Evolutionary conservation across 30 jellyfish, hydroid and myxozoan genomes (phyloP).

Genomic region (Aurelia sp.): DNA sequence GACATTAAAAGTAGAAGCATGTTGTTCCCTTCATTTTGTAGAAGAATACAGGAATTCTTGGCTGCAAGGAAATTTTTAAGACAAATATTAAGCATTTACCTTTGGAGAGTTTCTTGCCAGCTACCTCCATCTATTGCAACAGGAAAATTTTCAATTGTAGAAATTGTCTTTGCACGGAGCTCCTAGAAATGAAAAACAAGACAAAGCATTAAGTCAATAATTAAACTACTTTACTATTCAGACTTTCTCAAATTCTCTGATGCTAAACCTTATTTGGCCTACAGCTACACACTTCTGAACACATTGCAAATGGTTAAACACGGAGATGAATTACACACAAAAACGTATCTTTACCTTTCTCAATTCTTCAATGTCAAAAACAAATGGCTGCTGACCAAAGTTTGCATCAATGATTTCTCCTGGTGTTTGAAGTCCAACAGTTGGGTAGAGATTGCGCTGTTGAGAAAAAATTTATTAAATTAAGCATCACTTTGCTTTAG

Average conservation of each 20-base stretch:
- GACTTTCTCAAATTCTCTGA: too few species aligned
- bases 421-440: conserved; percentile 87
- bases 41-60: too few species aligned
- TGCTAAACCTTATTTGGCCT: too few species aligned
- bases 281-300: too few species aligned
- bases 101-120: conserved; percentile 91
- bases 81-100: conserved; percentile 34
- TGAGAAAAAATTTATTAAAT: not conserved
- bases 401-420: conserved; percentile 91
- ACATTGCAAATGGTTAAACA: too few species aligned
- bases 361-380: conserved; percentile 81
- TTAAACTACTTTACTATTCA: not conserved
- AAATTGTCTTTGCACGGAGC: conserved; percentile 62
- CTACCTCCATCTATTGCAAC: conserved; percentile 87
- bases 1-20: too few species aligned
- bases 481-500: too few species aligned
- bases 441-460: conserved; percentile 88
- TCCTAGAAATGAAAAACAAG: conserved; percentile 45
- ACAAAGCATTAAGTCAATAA: not conserved
- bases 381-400: conserved; percentile 95
- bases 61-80: not conserved
- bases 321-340: too few species aligned
- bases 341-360: conserved; percentile 49
- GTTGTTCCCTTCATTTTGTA: too few species aligned
- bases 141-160: conserved; percentile 63